phyloP scores from a whole-genome alignment of 2,888 invertebrate species.

The Chironomus riparius region DNA sequence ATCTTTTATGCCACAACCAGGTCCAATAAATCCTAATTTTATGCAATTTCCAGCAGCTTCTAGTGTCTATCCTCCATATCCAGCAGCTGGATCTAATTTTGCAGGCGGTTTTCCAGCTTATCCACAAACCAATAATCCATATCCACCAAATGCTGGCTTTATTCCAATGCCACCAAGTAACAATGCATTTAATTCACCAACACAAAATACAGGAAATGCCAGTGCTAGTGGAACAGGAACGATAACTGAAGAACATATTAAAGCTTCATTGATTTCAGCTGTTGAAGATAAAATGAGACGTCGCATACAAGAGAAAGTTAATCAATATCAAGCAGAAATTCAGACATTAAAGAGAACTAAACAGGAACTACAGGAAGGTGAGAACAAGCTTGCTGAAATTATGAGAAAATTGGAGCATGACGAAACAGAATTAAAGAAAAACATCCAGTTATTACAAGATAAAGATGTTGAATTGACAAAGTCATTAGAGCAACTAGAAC shows the following conservation, averaged over 20 bases:
- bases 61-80: slow-evolving; percentile 46
- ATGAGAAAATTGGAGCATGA: slow-evolving; percentile 67
- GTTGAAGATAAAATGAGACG: slow-evolving; percentile 87
- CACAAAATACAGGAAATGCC: background rate
- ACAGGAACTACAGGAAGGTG: slow-evolving; percentile 77
- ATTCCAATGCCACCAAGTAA: slow-evolving; percentile 18
- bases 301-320: slow-evolving; percentile 79
- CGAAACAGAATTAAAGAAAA: slow-evolving; percentile 70
- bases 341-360: slow-evolving; percentile 81
- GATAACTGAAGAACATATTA: slow-evolving; percentile 92
- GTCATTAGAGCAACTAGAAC: slow-evolving; percentile 64
- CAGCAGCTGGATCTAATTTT: slow-evolving; percentile 43
- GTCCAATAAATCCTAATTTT: slow-evolving; percentile 30
- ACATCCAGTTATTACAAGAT: slow-evolving; percentile 71
- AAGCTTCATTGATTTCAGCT: slow-evolving; percentile 86
- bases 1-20: slow-evolving; percentile 45
- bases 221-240: slow-evolving; percentile 52
- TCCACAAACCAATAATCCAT: slow-evolving; percentile 42
- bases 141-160: slow-evolving; percentile 44
- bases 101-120: slow-evolving; percentile 44
- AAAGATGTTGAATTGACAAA: slow-evolving; percentile 80
- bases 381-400: slow-evolving; percentile 70
- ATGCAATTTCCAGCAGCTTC: slow-evolving; percentile 31
- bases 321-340: slow-evolving; percentile 84
- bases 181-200: background rate